Evolutionary conservation across 2,797 vertebrate genomes (phyloP), one percentile per base, ranked within the genome.

Genomic region (Neomorphus geoffroyi): DNA sequence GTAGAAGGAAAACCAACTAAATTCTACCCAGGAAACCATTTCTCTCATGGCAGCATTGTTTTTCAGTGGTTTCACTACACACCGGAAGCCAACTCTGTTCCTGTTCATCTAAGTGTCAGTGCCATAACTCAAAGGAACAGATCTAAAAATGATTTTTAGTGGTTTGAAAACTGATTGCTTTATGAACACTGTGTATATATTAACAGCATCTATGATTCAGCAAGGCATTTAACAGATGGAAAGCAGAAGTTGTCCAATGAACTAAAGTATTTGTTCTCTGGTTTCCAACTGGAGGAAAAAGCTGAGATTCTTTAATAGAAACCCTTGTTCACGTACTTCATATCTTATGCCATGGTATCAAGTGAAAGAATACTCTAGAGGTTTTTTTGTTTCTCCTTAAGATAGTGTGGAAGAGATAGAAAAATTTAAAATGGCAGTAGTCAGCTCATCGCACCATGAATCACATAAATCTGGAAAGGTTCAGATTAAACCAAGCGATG

Each of bases 11-110:
- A 92, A 86, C 43, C 53, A 89, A 27, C 41, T 14, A 60, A 80
- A 75, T 88, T 92, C 66, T 95, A 71, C 70, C 66, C 94, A 94
- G 93, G 89, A 97, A 96, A 91, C 87, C 51, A 89, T 90, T 79
- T 91, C 71, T 82, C 77, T 93, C 88, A 79, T 13, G 7, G 62
- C 51, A 93, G 78, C 43, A 35, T 28, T 94, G 79, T 91, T 93
- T 86, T 90, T 94, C 84, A 79, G 86, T 86, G 91, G 81, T 93
- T 72, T 62, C 64, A 93, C 67, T 96, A 53, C 28, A 84, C 35
- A 73, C 87, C 62, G 86, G 95, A 96, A 96, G 71, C 79, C 70
- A 45, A 3, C 41, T 62, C 60, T 82, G 66, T 93, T 96, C 75
- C 93, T 93, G 75, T 91, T 89, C 69, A 71, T 94, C 79, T 90